phyloP scores from a whole-genome alignment of 2,888 invertebrate species.

The Mimas tiliae region DNA sequence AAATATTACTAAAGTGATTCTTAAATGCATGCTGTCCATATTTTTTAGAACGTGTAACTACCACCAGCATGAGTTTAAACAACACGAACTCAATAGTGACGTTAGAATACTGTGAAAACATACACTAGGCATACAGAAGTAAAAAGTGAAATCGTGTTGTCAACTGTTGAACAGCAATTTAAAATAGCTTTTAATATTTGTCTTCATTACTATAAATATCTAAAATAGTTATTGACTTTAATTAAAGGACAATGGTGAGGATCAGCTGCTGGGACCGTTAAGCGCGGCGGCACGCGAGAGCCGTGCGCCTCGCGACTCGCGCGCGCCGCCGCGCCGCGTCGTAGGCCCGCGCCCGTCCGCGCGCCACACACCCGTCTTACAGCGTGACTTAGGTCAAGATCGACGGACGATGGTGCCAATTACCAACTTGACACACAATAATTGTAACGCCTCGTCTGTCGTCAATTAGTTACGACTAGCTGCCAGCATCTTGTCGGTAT shows the following conservation, averaged over 20 bases:
- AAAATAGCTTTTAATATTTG: conserved; percentile 18
- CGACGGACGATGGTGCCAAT: conserved; percentile 55
- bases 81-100: no score
- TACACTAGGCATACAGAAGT: neutral
- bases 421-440: conserved; percentile 65
- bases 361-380: conserved; percentile 41
- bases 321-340: conserved; percentile 28
- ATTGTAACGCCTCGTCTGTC: conserved; percentile 70
- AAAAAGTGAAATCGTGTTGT: neutral
- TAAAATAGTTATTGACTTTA: conserved; percentile 55
- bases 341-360: conserved; percentile 1
- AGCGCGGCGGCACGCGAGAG: conserved; percentile 63
- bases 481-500: conserved; percentile 58
- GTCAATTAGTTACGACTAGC: conserved; percentile 64
- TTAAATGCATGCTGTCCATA: no score
- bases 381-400: conserved; percentile 53
- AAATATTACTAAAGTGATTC: neutral
- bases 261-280: conserved; percentile 80
- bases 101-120: no score
- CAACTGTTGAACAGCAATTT: neutral
- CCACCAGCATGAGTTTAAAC: no score
- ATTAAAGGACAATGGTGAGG: conserved; percentile 68
- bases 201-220: conserved; percentile 28
- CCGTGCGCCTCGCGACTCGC: conserved; percentile 31
- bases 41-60: no score